Base-by-base conservation (phyloP, 2,888 invertebrate species). In the Amblyteles armatorius region DNA sequence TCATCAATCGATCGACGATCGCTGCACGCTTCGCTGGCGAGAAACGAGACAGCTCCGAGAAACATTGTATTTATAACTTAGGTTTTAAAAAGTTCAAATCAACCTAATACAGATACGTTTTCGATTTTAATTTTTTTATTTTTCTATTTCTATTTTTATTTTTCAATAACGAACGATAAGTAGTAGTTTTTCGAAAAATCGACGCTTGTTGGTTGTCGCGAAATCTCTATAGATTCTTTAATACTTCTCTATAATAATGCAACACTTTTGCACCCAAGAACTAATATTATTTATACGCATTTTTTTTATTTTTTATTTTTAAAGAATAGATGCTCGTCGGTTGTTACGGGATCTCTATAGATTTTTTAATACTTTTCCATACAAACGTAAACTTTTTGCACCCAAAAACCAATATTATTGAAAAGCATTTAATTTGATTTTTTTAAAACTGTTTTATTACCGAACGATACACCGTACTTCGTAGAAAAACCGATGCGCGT, bases 1-100 rank as follows among this genome's bases (percentile, higher is more conserved):
- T 26, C 11, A 11, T 40, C 40, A 2, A 40, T 3, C 22, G 1
- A 67, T 16, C 40, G n/a, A 78, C 71, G 63, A 84, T 48, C n/a
- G 71, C 69, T 69, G 48, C 76, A 79, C 85, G 83, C 83, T 83
- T 85, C 68, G 83, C 83, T 76, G 83, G 72, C 52, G 11, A 79
- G 48, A 79, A 80, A 79, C 72, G 48, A 78, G 29, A 33, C 57
- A 57, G 57, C 57, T 71, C 57, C 16, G 55, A 82, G 55, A 71
- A 69, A 71, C 48, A 76, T 69, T 33, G 68, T 85, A 82, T 86
- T 86, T 82, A 85, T 73, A 78, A 40, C 36, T 65, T 82, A 9
- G 22, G 63, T 57, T 77, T 22, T 72, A 57, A 44, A 55, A 63
- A 78, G 63, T 65, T 65, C 26, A 7, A 57, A 74, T 63, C 71